Evolutionary conservation across 2,113 vertebrate species (phyloP).

Genomic region (Glaucidium brasilianum): DNA sequence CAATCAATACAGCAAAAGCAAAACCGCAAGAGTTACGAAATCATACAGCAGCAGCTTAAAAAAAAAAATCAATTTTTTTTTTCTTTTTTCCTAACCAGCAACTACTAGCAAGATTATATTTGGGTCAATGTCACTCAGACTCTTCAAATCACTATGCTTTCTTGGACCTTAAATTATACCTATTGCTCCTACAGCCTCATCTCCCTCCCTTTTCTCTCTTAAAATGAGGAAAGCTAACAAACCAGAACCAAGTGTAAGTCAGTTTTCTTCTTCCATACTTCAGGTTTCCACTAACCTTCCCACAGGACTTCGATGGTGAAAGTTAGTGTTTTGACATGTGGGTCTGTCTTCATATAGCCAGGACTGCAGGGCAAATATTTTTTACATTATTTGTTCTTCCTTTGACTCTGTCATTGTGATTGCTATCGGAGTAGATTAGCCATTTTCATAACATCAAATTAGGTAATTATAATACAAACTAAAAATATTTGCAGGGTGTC

Average conservation of each 20-base stretch:
- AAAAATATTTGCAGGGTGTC: not conserved
- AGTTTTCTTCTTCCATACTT: not conserved
- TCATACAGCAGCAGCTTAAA: constrained; percentile 23
- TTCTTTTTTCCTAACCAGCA: not conserved
- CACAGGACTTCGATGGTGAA: not conserved
- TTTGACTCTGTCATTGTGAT: not conserved
- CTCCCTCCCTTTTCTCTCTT: not conserved
- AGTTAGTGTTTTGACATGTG: not conserved
- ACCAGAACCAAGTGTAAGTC: not conserved
- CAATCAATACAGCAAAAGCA: constrained; percentile 55
- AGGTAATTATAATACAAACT: not conserved
- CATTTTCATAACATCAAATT: not conserved
- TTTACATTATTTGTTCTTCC: not conserved
- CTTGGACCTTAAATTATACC: not conserved
- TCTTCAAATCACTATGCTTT: constrained; percentile 22
- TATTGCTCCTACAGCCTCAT: not conserved
- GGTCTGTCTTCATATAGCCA: not conserved
- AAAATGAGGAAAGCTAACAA: constrained; percentile 27
- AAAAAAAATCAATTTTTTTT: not conserved
- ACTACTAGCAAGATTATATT: constrained; percentile 39
- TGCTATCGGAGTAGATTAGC: not conserved
- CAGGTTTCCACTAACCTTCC: not conserved
- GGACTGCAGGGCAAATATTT: not conserved
- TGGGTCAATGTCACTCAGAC: constrained; percentile 43
- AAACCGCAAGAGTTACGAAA: constrained; percentile 52